Conservation (phyloP, 2,113 vertebrate genomes). For the Petromus typicus region DNA sequence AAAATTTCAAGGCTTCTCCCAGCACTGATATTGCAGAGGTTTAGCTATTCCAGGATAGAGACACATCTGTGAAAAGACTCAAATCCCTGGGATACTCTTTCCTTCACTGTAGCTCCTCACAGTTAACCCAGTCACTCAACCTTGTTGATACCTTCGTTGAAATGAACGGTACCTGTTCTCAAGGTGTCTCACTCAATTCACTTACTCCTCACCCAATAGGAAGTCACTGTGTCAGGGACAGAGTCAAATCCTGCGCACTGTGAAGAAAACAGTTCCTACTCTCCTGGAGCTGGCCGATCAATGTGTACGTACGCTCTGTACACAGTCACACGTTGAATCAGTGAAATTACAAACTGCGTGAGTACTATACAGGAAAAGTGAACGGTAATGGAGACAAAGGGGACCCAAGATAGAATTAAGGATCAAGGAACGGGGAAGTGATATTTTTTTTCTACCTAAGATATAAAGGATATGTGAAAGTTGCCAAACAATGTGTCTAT, state of each 20-base stretch:
- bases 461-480: neutral
- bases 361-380: neutral
- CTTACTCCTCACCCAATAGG: neutral
- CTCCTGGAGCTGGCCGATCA: neutral
- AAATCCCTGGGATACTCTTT: neutral
- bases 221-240: neutral
- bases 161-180: neutral
- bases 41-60: constrained; percentile 32
- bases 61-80: neutral
- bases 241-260: neutral
- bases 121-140: neutral
- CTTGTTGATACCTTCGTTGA: neutral
- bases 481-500: neutral
- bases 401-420: neutral
- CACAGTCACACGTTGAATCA: neutral
- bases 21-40: constrained; percentile 16
- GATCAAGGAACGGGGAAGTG: neutral
- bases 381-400: neutral
- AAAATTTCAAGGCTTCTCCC: neutral
- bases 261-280: neutral
- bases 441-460: neutral
- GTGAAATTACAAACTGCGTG: neutral
- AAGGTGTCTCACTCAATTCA: neutral
- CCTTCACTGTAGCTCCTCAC: neutral
- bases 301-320: neutral